Conservation (phyloP, 2,113 vertebrate species). For the Corythornis cristatus region DNA sequence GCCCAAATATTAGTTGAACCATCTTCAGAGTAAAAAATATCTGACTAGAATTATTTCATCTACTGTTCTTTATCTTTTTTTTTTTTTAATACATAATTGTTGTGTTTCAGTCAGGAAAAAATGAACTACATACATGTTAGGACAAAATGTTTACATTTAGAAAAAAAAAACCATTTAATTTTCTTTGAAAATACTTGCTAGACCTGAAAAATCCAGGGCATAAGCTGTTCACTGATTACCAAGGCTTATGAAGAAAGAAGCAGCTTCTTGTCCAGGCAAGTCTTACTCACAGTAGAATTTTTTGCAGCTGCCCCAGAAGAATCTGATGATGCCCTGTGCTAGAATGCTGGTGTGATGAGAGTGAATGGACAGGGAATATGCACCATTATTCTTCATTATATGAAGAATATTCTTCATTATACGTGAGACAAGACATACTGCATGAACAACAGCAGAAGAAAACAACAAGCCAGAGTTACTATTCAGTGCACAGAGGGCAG, state of each 20-base stretch:
- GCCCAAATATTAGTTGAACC: neutral
- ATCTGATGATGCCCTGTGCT: neutral
- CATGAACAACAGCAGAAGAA: neutral
- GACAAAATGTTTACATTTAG: neutral
- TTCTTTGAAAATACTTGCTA: slow-evolving; percentile 23
- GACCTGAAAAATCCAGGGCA: neutral
- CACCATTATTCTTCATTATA: neutral
- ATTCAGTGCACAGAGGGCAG: neutral
- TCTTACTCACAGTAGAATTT: neutral
- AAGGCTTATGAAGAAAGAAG: neutral
- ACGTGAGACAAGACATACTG: neutral
- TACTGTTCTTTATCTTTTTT: neutral
- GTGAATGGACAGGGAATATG: neutral
- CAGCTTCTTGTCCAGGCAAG: neutral
- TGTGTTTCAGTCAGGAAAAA: neutral
- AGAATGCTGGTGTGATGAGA: neutral
- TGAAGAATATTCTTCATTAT: neutral
- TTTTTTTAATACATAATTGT: neutral
- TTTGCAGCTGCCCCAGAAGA: neutral
- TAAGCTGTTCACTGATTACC: neutral
- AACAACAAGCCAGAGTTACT: neutral
- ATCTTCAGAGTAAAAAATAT: neutral
- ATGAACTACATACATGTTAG: neutral
- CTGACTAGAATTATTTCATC: neutral
- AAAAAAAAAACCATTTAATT: neutral